Percentiles rank a stretch among this genome's conserved stretches.
Conservation (phyloP, 2,888 invertebrate species). For the Pterostichus niger region DNA sequence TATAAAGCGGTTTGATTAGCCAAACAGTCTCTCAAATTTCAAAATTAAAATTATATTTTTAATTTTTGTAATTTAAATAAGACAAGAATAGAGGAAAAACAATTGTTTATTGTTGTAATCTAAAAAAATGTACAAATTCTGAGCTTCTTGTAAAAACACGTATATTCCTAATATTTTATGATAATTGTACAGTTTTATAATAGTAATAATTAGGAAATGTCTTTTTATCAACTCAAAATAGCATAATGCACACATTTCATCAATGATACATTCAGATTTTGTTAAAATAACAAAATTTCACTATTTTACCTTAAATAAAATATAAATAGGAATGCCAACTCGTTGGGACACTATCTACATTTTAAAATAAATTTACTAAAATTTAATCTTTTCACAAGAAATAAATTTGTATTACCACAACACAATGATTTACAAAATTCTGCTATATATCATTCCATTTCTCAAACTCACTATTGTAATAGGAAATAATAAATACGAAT, state of each 20-base stretch:
- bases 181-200: conserved; percentile 59
- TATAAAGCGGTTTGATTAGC: no score
- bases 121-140: conserved; percentile 65
- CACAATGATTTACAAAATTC: no score
- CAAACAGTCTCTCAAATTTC: no score
- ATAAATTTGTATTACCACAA: conserved; percentile 30
- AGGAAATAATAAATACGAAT: conserved; percentile 42
- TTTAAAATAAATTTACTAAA: conserved; percentile 11
- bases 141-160: conserved; percentile 64
- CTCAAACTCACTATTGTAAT: conserved; percentile 14
- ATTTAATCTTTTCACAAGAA: conserved; percentile 14
- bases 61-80: no score
- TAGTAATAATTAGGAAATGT: conserved; percentile 52
- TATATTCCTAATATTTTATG: conserved; percentile 52
- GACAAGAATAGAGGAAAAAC: conserved; percentile 38
- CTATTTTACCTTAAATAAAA: conserved; percentile 44
- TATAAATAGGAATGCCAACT: conserved; percentile 55
- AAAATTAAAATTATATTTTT: no score
- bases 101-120: conserved; percentile 60
- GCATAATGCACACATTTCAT: conserved; percentile 19
- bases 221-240: conserved; percentile 37
- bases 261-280: conserved; percentile 17
- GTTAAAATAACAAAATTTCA: conserved; percentile 32
- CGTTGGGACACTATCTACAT: conserved; percentile 14
- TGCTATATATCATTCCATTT: no score